phyloP scores from a whole-genome alignment of 1,140 invertebrate species.

The Octopus bimaculoides region DNA sequence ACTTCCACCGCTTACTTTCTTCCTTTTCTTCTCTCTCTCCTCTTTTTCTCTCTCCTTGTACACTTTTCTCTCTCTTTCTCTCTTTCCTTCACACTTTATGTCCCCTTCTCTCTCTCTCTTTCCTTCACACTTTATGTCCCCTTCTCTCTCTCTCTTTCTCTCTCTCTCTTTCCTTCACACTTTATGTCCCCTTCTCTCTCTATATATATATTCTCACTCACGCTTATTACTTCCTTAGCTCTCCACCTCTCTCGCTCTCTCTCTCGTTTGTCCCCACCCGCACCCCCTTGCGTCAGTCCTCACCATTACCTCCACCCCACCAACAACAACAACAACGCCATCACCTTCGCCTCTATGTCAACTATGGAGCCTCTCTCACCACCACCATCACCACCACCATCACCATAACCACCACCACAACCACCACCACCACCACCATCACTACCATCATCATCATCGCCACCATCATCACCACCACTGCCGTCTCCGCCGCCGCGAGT shows the following conservation, averaged over 20 bases:
- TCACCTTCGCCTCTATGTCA: constrained; percentile 12
- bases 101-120: constrained; percentile 5
- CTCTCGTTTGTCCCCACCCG: background rate
- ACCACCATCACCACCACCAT: constrained; percentile 8
- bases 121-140: background rate
- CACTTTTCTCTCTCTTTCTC: background rate
- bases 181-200: constrained; percentile 17
- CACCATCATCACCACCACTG: constrained; percentile 5
- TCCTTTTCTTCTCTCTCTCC: constrained; percentile 11
- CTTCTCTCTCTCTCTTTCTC: constrained; percentile 13
- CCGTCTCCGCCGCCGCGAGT: constrained; percentile 20
- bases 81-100: background rate
- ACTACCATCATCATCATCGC: constrained; percentile 12
- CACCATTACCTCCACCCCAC: constrained; percentile 9
- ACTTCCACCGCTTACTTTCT: background rate
- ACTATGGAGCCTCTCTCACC: constrained; percentile 9
- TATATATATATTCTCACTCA: too few species aligned
- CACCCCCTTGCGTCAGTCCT: background rate
- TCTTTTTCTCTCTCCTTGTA: background rate
- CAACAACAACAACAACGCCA: background rate
- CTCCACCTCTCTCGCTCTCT: constrained; percentile 15
- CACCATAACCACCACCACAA: background rate
- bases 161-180: background rate
- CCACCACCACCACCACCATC: constrained; percentile 3
- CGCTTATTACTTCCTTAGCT: constrained; percentile 10